Conservation (phyloP, 1,140 invertebrate genomes). For the Scaptomyza graminum region DNA sequence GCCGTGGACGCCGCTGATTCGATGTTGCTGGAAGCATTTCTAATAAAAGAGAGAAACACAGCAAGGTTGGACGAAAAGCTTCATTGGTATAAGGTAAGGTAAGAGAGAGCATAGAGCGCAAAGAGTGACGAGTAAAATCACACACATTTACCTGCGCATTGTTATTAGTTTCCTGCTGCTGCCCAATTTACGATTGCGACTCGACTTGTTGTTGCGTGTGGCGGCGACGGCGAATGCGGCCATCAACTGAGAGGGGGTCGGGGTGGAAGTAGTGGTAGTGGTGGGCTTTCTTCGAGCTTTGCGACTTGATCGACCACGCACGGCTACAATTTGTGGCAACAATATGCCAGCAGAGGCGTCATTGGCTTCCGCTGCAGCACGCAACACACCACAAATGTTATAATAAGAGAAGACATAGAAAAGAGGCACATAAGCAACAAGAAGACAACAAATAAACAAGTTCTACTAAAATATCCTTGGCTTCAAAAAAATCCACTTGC, state of each 20-base stretch:
- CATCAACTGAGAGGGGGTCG: conserved; percentile 17
- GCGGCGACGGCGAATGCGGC: conserved; percentile 18
- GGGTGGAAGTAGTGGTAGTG: conserved; percentile 20
- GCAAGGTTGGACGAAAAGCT: conserved; percentile 21
- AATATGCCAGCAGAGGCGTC: conserved; percentile 8
- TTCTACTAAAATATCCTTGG: conserved; percentile 14
- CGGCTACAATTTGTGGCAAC: conserved; percentile 46
- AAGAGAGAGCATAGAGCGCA: background rate
- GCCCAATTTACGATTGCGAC: conserved; percentile 58
- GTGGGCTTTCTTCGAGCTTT: conserved; percentile 56
- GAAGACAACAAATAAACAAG: conserved; percentile 20
- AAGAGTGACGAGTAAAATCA: conserved; percentile 22
- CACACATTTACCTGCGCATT: conserved; percentile 63
- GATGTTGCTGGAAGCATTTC: conserved; percentile 30
- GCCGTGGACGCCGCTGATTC: conserved; percentile 2
- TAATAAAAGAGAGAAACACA: conserved; percentile 42
- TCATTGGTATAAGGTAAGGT: conserved; percentile 3
- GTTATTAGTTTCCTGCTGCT: conserved; percentile 34
- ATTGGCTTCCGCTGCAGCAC: conserved; percentile 11
- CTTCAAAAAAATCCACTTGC: conserved; percentile 8
- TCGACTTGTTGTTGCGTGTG: conserved; percentile 51
- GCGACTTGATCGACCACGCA: conserved; percentile 49
- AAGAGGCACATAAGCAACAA: conserved; percentile 32
- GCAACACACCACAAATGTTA: conserved; percentile 1
- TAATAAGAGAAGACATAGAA: conserved; percentile 34